Conservation (phyloP, 2,888 invertebrate species). For the Mamestra brassicae region DNA sequence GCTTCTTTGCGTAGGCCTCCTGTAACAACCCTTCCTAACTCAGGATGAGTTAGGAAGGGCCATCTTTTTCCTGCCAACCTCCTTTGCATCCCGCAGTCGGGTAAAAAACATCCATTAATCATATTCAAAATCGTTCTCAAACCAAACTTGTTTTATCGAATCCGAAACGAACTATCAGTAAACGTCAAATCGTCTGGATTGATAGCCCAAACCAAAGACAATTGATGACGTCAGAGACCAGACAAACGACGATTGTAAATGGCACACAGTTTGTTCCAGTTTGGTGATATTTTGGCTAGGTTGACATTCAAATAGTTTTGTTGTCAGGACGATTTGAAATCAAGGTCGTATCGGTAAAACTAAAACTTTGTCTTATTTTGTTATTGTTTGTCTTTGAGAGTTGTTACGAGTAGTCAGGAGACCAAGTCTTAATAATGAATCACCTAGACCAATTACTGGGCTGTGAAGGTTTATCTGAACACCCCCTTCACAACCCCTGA, state of each 20-base stretch:
- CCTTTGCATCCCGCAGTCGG: too few species aligned
- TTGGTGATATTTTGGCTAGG: conserved; percentile 17
- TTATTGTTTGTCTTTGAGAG: background rate
- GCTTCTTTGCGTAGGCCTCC: too few species aligned
- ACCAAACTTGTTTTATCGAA: background rate
- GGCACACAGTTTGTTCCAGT: conserved; percentile 12
- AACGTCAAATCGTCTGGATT: conserved; percentile 33
- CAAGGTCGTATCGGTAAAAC: conserved; percentile 16
- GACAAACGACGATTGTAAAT: conserved; percentile 16
- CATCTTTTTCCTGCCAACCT: too few species aligned
- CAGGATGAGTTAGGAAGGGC: too few species aligned
- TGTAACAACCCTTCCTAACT: too few species aligned
- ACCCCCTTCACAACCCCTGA: too few species aligned
- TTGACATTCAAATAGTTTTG: conserved; percentile 8
- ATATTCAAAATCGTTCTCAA: background rate
- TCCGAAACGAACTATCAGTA: conserved; percentile 15
- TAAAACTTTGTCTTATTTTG: background rate
- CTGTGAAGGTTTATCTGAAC: too few species aligned
- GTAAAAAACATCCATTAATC: background rate
- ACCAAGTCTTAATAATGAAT: too few species aligned
- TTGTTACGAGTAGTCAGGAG: too few species aligned
- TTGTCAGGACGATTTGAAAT: conserved; percentile 9
- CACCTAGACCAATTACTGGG: too few species aligned
- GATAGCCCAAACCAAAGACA: conserved; percentile 23
- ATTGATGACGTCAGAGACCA: conserved; percentile 17